Base-by-base conservation (phyloP, 2,888 invertebrate genomes). In the Drosophila anceps region DNA sequence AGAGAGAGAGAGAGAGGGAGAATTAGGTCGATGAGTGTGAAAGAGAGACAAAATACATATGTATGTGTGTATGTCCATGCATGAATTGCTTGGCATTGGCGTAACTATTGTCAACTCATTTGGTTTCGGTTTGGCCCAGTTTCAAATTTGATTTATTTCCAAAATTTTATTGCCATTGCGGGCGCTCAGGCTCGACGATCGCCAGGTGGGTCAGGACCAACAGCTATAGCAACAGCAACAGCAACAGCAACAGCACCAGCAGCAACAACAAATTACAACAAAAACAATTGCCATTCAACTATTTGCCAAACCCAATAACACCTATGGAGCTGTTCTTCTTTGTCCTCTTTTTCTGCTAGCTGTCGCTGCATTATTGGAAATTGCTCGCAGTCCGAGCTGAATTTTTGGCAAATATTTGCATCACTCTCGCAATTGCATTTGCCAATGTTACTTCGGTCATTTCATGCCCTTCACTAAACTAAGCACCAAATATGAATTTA, bases 81-180 rank as follows among this genome's bases (percentile, higher is more conserved):
- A 24, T 37, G 41, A 57, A 13, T n/a, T 31, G 39, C 39, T 55
- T 53, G 54, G 31, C 62, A 50, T 64, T 68, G 46, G 29, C 18
- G 68, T 48, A 41, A 59, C 57, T 53, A 67, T 73, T 74, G 77
- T 73, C 69, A 70, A 73, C 64, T 77, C 69, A 73, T 76, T 83
- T 71, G 76, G 76, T 79, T 74, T 73, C 76, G 69, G 13, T 72
- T 79, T 89, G 88, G 63, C 76, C 90, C 76, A 81, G 76, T 89
- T 89, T 78, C 76, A 48, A 68, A 75, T 82, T 89, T 89, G 84
- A 90, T 90, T 82, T 85, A 90, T 81, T 84, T 75, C 61, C 77
- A 78, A 85, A 78, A 88, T 80, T 84, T 85, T 77, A 83, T 80
- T 77, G 84, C 75, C 80, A 81, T 57, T 73, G 64, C 63, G 31